Base-by-base conservation (phyloP, 2,113 vertebrate genomes). In the Xenopus laevis region DNA sequence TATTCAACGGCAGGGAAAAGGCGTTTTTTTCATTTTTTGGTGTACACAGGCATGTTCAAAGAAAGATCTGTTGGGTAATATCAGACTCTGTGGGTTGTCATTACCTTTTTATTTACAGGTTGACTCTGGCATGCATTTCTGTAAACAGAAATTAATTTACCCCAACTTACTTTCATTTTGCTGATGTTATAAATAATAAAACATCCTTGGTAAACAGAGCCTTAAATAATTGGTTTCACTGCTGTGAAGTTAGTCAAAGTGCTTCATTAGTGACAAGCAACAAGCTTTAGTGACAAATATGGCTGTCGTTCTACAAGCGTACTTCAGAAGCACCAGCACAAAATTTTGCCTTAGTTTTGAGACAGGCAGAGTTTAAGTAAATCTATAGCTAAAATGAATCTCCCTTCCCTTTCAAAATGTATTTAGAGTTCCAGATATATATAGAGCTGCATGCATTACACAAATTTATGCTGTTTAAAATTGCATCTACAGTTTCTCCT, bases 201-300 rank as follows among this genome's bases (percentile, higher is more conserved):
- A 55, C 53, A 55, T 55, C 17, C 17, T 2, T 55, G 17, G 53
- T 55, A 55, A 55, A 55, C 15, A 55, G 15, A n/a, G 15, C 1
- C 13, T n/a, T n/a, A 55, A 55, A 55, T 55, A 55, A 55, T n/a
- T 55, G 53, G 53, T n/a, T 55, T n/a, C 17, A 55, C 53, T 55
- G 53, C 53, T 55, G 53, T 55, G 53, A 55, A n/a, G 53, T 55
- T 55, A 55, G 53, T 55, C 53, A 55, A 55, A 55, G 47, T 55
- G 17, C 53, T 55, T 55, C 53, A 55, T 55, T 55, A 55, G 53
- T 55, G 17, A 16, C 53, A 55, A 55, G 53, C 53, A 55, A 55
- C 53, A 55, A 55, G 53, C 53, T 55, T 55, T n/a, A 18, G 15
- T n/a, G 53, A n/a, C 53, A 55, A 55, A 55, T n/a, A n/a, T 55